Base-by-base conservation (phyloP, 2,113 vertebrate species). In the Clarias gariepinus region DNA sequence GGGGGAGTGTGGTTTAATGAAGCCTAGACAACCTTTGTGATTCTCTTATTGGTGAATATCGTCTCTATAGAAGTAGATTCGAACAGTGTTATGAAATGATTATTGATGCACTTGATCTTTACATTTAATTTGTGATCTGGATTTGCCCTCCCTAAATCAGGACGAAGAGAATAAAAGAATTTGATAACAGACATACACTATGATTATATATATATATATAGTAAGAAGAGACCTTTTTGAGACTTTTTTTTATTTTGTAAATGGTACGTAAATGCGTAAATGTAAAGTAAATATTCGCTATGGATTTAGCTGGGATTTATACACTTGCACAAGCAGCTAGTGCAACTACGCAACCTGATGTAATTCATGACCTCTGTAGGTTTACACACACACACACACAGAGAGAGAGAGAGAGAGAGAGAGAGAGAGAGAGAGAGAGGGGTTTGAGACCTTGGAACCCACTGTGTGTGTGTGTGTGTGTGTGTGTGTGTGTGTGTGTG, bases 381-480 rank as follows among this genome's bases (percentile, higher is more conserved):
- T 68, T 55, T 77, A 55, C 47, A 47, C 1, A 52, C 0, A 74
- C 6, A 74, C 1, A 52, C 19, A n/a, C n/a, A n/a, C n/a, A n/a
- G 69, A 19, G 16, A 58, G 36, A 52, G 36, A 25, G 66, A 18
- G 66, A 33, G 12, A 69, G 64, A 66, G 64, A 16, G 69, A n/a
- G 69, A 19, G 16, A 58, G 36, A 52, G 36, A 25, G 66, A 18
- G 66, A 33, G 12, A 69, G 64, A 66, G 64, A 16, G 69, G 4
- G 13, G 10, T 64, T 18, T 2, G 8, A 73, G 69, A 73, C 69
- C 36, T 73, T 73, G 69, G 33, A 73, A 41, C 33, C 69, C 69
- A 73, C 69, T 73, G 81, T 83, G 81, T 83, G 63, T 68, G 69
- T 83, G 63, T 68, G 69, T 47, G 47, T 47, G 47, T 47, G 47